Evolutionary conservation across 2,888 invertebrate species (phyloP).

Genomic region (Bruchidius siliquastri): DNA sequence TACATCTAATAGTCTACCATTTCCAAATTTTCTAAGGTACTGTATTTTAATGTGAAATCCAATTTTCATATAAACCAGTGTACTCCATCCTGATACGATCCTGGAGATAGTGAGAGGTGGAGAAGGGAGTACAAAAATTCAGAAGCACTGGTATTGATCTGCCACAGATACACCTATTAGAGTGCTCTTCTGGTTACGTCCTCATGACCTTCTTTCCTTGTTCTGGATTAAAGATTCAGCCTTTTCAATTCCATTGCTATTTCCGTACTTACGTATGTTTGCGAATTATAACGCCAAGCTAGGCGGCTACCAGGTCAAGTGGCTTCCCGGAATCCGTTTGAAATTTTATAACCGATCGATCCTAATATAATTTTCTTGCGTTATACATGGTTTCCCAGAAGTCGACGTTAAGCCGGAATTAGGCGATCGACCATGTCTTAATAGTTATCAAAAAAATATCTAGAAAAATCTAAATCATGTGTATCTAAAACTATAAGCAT

Average conservation of each 20-base stretch:
- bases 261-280: background rate
- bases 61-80: background rate
- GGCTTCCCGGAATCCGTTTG: background rate
- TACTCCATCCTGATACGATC: background rate
- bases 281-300: background rate
- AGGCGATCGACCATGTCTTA: too few species aligned
- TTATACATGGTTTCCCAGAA: too few species aligned
- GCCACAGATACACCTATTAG: background rate
- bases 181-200: background rate
- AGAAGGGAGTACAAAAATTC: background rate
- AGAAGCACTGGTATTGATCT: background rate
- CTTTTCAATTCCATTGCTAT: background rate
- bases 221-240: background rate
- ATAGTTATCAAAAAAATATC: too few species aligned
- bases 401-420: too few species aligned
- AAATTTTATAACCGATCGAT: background rate
- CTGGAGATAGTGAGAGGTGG: background rate
- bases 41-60: background rate
- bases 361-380: background rate
- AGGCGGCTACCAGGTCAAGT: background rate
- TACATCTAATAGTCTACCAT: too few species aligned
- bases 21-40: too few species aligned
- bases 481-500: too few species aligned
- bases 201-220: background rate
- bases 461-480: too few species aligned